Evolutionary conservation across 2,888 invertebrate species (phyloP).

Genomic region (Ctenicera cuprea): DNA sequence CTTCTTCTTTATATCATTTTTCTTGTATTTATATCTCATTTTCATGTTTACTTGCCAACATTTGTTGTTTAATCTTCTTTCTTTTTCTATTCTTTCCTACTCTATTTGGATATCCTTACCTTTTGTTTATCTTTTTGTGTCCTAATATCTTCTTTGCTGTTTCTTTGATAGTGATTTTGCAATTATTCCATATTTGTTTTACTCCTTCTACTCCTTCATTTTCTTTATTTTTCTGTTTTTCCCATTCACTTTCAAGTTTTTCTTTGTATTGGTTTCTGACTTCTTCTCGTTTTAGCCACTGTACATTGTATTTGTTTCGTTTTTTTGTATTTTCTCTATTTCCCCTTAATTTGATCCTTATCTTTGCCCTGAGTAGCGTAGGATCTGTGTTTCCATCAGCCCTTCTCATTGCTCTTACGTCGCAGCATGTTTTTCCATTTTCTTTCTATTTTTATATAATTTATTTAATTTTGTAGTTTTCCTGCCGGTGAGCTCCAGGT

Average conservation of each 20-base stretch:
- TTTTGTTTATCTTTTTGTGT: background rate
- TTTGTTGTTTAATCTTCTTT: background rate
- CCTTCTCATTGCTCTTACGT: background rate
- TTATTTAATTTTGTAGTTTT: background rate
- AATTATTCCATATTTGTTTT: constrained; percentile 9
- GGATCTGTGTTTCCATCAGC: background rate
- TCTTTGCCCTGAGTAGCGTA: constrained; percentile 4
- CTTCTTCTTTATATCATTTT: background rate
- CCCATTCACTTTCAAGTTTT: background rate
- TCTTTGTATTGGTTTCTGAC: constrained; percentile 1
- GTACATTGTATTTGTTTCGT: background rate
- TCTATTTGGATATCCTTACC: background rate
- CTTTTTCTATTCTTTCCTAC: background rate
- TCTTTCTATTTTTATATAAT: background rate
- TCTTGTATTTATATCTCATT: background rate
- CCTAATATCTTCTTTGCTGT: background rate
- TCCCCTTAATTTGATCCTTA: background rate
- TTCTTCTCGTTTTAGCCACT: constrained; percentile 5
- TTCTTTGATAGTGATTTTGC: constrained; percentile 1
- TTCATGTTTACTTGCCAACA: no score
- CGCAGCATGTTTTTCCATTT: background rate
- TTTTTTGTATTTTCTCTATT: background rate
- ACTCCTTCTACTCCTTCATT: constrained; percentile 2
- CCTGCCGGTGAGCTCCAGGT: no score
- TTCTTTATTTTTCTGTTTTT: background rate